Percentiles rank a stretch among this genome's conserved stretches.
phyloP scores from a whole-genome alignment of 2,888 invertebrate species.

The Geophilus truncorum region DNA sequence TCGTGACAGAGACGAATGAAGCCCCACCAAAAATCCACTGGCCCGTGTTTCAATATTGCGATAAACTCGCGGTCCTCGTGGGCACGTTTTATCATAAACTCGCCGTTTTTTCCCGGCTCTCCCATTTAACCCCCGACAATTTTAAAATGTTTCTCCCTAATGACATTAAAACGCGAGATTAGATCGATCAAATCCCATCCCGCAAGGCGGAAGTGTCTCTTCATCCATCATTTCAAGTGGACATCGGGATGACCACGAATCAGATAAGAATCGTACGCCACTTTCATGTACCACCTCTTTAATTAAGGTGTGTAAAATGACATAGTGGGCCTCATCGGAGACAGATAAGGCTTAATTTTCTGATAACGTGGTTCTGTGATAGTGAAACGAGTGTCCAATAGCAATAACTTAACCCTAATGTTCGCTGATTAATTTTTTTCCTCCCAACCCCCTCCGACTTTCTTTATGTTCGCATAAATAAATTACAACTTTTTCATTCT shows the following conservation, averaged over 20 bases:
- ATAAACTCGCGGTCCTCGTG: background rate
- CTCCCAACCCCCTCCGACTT: too few relatives aligned
- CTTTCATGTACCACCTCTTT: background rate
- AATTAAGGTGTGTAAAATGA: constrained; percentile 25
- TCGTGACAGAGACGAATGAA: constrained; percentile 5
- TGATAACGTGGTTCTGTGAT: background rate
- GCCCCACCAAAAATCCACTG: background rate
- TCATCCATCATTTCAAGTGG: constrained; percentile 18
- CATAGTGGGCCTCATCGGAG: background rate
- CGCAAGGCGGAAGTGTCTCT: background rate
- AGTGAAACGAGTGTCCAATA: background rate
- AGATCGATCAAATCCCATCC: constrained; percentile 7
- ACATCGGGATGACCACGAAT: constrained; percentile 11
- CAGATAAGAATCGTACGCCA: background rate
- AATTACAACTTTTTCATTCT: too few relatives aligned
- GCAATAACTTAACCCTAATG: background rate
- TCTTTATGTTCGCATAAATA: too few relatives aligned
- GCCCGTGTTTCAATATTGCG: background rate
- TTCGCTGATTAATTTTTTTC: background rate
- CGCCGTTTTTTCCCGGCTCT: background rate
- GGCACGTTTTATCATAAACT: constrained; percentile 16
- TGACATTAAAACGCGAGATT: background rate
- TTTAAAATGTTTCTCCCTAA: constrained; percentile 27
- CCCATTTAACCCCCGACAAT: background rate
- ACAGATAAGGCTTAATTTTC: constrained; percentile 14